Evolutionary conservation across 2,113 vertebrate genomes (phyloP), one percentile per base, ranked within the genome.

Genomic region (Poeciliopsis retropinna): DNA sequence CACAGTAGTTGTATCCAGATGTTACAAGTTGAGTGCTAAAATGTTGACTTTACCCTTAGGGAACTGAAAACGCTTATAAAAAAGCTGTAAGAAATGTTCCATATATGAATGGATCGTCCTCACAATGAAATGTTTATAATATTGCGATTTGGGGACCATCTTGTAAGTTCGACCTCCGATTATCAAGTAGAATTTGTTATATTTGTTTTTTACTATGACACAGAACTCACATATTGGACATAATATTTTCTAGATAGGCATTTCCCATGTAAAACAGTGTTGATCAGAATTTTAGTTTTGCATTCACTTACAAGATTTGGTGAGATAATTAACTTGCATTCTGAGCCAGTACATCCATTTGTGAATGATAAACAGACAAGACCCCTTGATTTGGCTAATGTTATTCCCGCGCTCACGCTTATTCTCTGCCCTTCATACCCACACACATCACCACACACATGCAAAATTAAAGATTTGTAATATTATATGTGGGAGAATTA

Each of bases 391-490:
- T 64, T 51, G n/a, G 41, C 68, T 41, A 37, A 29, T 61, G 29
- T 71, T 62, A 68, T 14, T 28, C 29, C 64, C 19, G 22, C 39
- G 47, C 5, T 47, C 32, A 64, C 14, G 44, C 64, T 72, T 67
- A 17, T 75, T 28, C 17, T 72, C 70, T 75, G 70, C 57, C 73
- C 39, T 72, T 10, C 13, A 17, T 44, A 54, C 34, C 27, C 34
- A 75, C 44, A 64, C 69, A 68, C 60, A 80, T 27, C 67, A 69
- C 67, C 68, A 47, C 32, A 67, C 30, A 30, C 65, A 47, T 22
- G 31, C 30, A 41, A 10, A 75, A 65, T 41, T 9, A 10, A 62
- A 12, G 61, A 44, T 67, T 15, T 39, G 25, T 3, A 61, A 71
- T 7, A 39, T 74, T 25, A 64, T 11, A 7, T 51, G 22, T 9